Evolutionary conservation across 2,888 invertebrate genomes (phyloP).

Genomic region (Thyatira batis): DNA sequence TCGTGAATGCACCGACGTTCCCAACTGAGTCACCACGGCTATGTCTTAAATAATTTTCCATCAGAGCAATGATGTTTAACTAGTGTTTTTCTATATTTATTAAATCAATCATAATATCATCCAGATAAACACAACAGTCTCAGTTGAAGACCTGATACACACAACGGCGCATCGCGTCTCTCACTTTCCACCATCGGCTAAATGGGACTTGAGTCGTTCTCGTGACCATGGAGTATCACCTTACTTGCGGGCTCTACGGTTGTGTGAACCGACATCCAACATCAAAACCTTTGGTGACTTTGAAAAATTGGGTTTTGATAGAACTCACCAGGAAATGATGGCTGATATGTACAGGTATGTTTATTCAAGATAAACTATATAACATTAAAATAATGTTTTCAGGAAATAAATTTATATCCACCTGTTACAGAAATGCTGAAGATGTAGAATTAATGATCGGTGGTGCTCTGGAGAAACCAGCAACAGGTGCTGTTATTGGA

Average conservation of each 20-base stretch:
- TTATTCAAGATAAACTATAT: not conserved
- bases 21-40: too few relatives aligned
- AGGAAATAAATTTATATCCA: not conserved
- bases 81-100: not conserved
- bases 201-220: conserved; percentile 77
- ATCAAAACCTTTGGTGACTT: conserved; percentile 83
- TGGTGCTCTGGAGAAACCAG: conserved; percentile 90
- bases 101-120: conserved; percentile 16
- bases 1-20: too few relatives aligned
- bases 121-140: conserved; percentile 82
- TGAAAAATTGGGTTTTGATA: conserved; percentile 77
- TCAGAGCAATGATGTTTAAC: too few relatives aligned
- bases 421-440: conserved; percentile 80
- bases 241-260: conserved; percentile 86
- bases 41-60: too few relatives aligned
- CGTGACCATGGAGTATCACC: conserved; percentile 92
- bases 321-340: conserved; percentile 84
- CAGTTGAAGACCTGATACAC: conserved; percentile 84
- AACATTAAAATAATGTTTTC: not conserved
- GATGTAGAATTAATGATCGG: conserved; percentile 94
- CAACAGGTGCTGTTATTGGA: conserved; percentile 91
- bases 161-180: conserved; percentile 85
- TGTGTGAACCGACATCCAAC: conserved; percentile 83
- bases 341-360: conserved; percentile 86
- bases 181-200: conserved; percentile 75